phyloP scores from a whole-genome alignment of 2,113 vertebrate genomes.

The Lagenorhynchus albirostris region DNA sequence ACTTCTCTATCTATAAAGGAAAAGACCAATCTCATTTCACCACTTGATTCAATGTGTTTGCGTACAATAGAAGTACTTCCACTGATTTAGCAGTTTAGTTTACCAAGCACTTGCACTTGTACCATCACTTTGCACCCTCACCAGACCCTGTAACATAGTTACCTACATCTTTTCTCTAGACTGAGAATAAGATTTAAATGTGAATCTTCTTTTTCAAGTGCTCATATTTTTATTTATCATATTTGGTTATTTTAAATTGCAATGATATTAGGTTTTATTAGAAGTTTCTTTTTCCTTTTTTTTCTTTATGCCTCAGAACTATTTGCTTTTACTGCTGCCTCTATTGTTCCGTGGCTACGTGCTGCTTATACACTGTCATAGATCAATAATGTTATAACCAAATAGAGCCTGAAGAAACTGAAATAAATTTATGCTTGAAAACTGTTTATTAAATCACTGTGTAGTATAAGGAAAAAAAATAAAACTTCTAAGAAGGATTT shows the following conservation, averaged over 20 bases:
- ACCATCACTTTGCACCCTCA: neutral
- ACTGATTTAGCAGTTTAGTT: neutral
- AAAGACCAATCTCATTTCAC: neutral
- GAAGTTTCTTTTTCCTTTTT: neutral
- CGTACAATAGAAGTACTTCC: neutral
- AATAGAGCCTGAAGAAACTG: constrained; percentile 1
- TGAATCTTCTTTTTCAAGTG: neutral
- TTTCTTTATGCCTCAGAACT: neutral
- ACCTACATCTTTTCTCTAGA: neutral
- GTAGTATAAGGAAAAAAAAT: neutral
- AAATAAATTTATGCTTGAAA: constrained; percentile 6
- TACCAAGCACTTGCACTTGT: neutral
- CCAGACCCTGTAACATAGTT: neutral
- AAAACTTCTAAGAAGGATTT: constrained; percentile 35
- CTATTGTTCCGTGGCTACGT: constrained; percentile 22
- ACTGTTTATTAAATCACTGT: neutral
- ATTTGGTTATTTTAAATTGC: neutral
- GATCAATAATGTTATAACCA: neutral
- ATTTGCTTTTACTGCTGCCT: neutral
- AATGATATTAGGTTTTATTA: neutral
- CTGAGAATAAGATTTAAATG: neutral
- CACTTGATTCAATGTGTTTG: neutral
- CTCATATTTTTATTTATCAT: neutral
- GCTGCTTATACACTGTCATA: constrained; percentile 1
- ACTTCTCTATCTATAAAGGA: neutral